A percentile compares a stretch with the other conserved stretches of the same genome.
Conservation (phyloP, 1,140 invertebrate species). For the Hyposmocoma kahamanoa region DNA sequence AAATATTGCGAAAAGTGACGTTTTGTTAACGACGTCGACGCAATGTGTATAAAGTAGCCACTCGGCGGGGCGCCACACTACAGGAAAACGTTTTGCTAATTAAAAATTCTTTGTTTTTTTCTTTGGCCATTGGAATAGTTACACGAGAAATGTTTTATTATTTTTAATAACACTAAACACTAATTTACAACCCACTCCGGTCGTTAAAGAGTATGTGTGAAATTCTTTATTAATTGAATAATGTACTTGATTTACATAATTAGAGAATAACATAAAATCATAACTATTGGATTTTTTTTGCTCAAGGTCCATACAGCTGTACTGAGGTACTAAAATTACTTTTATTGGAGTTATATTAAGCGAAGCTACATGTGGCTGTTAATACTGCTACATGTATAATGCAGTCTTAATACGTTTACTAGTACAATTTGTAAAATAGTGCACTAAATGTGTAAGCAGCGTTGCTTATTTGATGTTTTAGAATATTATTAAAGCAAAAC, state of each 20-base stretch:
- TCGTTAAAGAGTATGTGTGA: conserved; percentile 19
- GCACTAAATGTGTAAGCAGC: no score
- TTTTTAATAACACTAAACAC: conserved; percentile 38
- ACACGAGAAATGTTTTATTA: conserved; percentile 52
- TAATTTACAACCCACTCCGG: conserved; percentile 22
- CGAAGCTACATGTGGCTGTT: no score
- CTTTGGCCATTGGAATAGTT: conserved; percentile 34
- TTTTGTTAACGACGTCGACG: conserved; percentile 58
- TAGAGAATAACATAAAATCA: neutral
- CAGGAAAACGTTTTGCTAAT: conserved; percentile 47
- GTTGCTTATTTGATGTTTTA: no score
- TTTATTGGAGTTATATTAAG: no score
- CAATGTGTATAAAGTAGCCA: conserved; percentile 59
- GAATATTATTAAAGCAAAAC: no score
- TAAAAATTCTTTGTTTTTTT: conserved; percentile 60
- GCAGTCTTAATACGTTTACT: no score
- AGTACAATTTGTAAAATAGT: no score
- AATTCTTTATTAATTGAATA: conserved; percentile 17
- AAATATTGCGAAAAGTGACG: conserved; percentile 67
- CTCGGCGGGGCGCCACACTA: conserved; percentile 41
- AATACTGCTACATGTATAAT: no score
- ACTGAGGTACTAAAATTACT: no score
- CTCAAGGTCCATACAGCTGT: no score
- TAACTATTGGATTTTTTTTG: no score
- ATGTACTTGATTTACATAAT: conserved; percentile 11